Base-by-base conservation (phyloP, 2,113 vertebrate species). In the Glaucidium brasilianum region DNA sequence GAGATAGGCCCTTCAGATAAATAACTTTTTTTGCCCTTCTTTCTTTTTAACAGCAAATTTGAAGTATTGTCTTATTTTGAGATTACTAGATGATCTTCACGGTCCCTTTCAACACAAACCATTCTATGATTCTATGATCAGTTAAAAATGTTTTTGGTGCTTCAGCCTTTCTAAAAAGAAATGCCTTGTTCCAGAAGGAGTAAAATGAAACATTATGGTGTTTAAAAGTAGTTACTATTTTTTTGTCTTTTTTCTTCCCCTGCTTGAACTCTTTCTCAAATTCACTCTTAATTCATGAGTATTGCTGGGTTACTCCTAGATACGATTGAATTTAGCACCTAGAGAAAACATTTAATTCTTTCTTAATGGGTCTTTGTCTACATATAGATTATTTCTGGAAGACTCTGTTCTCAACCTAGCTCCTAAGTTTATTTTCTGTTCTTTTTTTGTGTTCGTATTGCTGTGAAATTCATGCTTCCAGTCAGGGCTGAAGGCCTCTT, bases 21-120 rank as follows among this genome's bases (percentile, higher is more conserved):
- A 67, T 49, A 81, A 66, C 20, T n/a, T 41, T 14, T 6, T 2
- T 1, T 1, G 3, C 3, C 2, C 3, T 32, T 29, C 9, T 37
- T 63, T 64, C 4, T 41, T 78, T 96, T 79, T 71, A 90, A 58
- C 5, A 88, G 11, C 4, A 74, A 90, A 63, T 30, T 30, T 9
- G 10, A 56, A 69, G 7, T 5, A 4, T 41, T 5, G 1, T 4
- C 58, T 86, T 74, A 27, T 64, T 91, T 77, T 79, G 23, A 88
- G 27, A 64, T 47, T 20, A 11, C 45, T 47, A 47, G 45, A 47
- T 47, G 9, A 47, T 47, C 45, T 47, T 21, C 20, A 47, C 10
- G 20, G 45, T 21, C 45, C 45, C 45, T 47, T 47, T 19, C 45
- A 47, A 47, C 45, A 19, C 45, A 47, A 47, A 47, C 45, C 45